Percentiles rank a stretch among this genome's conserved stretches.
phyloP scores from a whole-genome alignment of 2,888 invertebrate genomes.

The Ophioninae sp. region DNA sequence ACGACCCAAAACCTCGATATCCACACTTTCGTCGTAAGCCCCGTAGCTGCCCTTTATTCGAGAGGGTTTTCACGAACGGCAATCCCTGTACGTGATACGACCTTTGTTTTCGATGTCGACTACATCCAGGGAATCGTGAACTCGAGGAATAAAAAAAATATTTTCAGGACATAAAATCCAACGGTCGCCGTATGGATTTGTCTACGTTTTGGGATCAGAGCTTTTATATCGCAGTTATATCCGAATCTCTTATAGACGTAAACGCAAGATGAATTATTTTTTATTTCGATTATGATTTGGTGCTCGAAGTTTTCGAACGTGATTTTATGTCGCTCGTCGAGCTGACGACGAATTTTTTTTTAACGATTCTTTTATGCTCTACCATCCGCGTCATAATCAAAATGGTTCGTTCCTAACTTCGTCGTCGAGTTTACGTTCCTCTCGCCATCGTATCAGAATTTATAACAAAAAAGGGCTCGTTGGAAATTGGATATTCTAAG shows the following conservation, averaged over 20 bases:
- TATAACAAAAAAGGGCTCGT: background rate
- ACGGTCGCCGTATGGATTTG: background rate
- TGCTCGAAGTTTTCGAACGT: background rate
- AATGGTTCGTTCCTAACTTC: background rate
- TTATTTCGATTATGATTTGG: background rate
- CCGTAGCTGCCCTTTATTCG: slow-evolving; percentile 1
- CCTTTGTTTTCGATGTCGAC: slow-evolving; percentile 2
- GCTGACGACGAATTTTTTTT: background rate
- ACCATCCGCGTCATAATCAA: background rate
- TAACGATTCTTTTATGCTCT: background rate
- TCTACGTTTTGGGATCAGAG: background rate
- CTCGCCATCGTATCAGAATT: background rate
- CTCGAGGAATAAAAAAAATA: slow-evolving; percentile 2
- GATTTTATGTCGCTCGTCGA: background rate
- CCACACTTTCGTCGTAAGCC: background rate
- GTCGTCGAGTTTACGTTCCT: too few species aligned
- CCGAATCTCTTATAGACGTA: background rate
- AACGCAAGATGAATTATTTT: background rate
- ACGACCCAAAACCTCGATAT: background rate
- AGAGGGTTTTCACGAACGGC: background rate
- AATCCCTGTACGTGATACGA: slow-evolving; percentile 6
- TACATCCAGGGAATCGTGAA: background rate
- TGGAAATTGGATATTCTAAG: background rate
- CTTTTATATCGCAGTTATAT: background rate
- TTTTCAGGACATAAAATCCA: background rate